phyloP scores from a whole-genome alignment of 2,797 vertebrate genomes.

The Nannoperca obscura region DNA sequence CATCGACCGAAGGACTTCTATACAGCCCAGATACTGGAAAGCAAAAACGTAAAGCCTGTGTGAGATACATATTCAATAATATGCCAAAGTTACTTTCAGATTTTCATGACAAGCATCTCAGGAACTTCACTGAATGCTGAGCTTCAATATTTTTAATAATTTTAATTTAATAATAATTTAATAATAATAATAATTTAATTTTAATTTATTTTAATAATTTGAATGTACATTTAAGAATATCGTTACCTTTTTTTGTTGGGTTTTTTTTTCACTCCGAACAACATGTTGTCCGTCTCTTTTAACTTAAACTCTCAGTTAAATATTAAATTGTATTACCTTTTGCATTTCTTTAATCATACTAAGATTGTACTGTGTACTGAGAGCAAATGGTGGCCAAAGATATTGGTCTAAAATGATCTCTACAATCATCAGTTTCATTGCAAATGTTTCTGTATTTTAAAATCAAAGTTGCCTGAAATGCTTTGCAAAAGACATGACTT shows the following conservation, averaged over 20 bases:
- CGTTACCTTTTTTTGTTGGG: no score
- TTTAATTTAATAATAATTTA: no score
- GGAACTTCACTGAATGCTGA: no score
- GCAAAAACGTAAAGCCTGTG: conserved; percentile 58
- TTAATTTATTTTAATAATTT: no score
- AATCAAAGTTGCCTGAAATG: not conserved
- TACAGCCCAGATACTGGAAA: conserved; percentile 96
- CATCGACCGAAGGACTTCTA: conserved; percentile 98
- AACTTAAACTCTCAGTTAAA: not conserved
- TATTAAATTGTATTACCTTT: not conserved
- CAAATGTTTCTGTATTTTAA: not conserved
- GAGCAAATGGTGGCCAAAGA: not conserved
- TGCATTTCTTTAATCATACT: not conserved
- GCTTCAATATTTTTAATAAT: no score
- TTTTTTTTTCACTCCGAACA: no score
- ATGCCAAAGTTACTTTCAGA: not conserved
- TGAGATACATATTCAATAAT: conserved; percentile 6
- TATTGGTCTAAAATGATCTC: not conserved
- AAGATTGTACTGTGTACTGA: no score
- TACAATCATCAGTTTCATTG: not conserved
- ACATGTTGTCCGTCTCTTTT: not conserved
- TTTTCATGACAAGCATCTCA: not conserved
- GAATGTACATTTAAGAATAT: no score
- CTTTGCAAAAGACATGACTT: not conserved
- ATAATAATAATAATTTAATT: no score